Evolutionary conservation across 2,888 invertebrate species (phyloP).

Genomic region (Microctonus brassicae): DNA sequence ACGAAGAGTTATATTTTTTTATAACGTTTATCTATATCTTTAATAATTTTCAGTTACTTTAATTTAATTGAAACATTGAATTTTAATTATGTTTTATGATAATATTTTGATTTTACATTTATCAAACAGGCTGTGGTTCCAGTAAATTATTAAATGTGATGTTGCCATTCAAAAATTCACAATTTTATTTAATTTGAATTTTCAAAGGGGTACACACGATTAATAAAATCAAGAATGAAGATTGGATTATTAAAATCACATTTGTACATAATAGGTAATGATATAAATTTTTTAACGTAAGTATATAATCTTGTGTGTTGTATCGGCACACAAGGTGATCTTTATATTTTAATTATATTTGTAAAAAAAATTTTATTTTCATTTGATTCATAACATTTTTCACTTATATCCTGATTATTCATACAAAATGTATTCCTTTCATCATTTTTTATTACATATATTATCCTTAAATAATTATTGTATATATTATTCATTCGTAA

Average conservation of each 20-base stretch:
- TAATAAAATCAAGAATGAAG: conserved; percentile 26
- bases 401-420: background rate
- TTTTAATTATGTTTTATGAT: too few species aligned
- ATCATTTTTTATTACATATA: background rate
- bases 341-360: conserved; percentile 33
- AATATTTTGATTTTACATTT: too few species aligned
- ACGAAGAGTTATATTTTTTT: background rate
- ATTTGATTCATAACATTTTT: conserved; percentile 19
- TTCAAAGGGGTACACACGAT: background rate
- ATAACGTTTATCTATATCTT: background rate
- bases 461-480: too few species aligned
- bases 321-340: conserved; percentile 72
- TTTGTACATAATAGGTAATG: conserved; percentile 35
- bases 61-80: background rate
- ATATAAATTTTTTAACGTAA: conserved; percentile 61
- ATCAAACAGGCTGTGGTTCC: background rate
- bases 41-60: background rate
- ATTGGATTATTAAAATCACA: conserved; percentile 37
- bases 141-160: background rate
- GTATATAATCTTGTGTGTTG: conserved; percentile 72
- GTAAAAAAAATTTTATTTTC: conserved; percentile 29
- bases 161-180: background rate
- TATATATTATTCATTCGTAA: background rate
- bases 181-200: conserved; percentile 7
- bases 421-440: background rate